These are phyloP conservation scores for Gasteruption jaculator DNA, from an alignment of 2,888 invertebrate species.

Conservation along the genomic window DNA sequence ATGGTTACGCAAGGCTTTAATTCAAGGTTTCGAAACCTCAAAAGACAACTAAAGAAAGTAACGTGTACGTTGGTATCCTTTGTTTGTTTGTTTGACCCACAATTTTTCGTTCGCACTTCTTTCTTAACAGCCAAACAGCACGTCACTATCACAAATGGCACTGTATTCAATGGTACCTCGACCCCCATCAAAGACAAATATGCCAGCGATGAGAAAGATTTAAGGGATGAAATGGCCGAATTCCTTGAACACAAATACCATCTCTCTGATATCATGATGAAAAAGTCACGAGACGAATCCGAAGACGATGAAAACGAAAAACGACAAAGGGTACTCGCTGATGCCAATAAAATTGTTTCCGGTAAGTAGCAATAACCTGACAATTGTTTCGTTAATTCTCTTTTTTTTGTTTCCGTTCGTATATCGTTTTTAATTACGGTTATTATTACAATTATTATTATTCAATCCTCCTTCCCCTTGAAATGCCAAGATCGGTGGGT, in stretches of 20 bases:
- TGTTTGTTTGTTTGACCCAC: conserved; percentile 1
- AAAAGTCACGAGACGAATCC: conserved; percentile 40
- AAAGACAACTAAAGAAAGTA: no score
- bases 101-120: conserved; percentile 15
- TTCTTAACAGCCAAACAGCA: conserved; percentile 48
- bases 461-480: neutral
- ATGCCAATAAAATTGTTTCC: conserved; percentile 46
- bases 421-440: no score
- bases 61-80: conserved; percentile 7
- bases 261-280: conserved; percentile 42
- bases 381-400: conserved; percentile 2
- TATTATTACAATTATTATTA: no score
- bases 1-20: no score
- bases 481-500: conserved; percentile 32
- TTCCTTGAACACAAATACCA: conserved; percentile 47
- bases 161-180: conserved; percentile 50
- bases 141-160: conserved; percentile 50
- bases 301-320: conserved; percentile 44
- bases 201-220: conserved; percentile 49
- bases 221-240: conserved; percentile 47
- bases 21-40: no score
- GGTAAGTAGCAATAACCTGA: conserved; percentile 46
- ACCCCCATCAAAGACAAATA: conserved; percentile 51
- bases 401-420: no score
- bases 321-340: conserved; percentile 45